phyloP scores from a whole-genome alignment of 1,140 invertebrate genomes.

The Cyclargus thomasi region DNA sequence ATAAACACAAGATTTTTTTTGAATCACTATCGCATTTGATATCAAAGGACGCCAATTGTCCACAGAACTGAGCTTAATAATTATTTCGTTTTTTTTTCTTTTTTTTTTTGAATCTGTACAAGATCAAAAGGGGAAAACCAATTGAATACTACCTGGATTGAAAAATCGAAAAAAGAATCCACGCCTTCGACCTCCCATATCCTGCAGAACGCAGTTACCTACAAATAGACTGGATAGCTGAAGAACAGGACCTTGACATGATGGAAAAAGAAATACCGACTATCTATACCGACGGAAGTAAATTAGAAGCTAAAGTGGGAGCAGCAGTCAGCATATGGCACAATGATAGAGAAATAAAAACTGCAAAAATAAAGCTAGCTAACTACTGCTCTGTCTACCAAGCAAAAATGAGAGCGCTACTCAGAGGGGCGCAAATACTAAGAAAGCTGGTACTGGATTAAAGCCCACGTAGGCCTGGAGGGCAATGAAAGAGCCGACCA shows the following conservation, averaged over 20 bases:
- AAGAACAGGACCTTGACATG: not conserved
- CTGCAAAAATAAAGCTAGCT: not conserved
- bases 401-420: not conserved
- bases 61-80: too few relatives aligned
- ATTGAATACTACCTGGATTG: not conserved
- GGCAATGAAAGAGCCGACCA: not conserved
- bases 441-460: not conserved
- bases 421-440: not conserved
- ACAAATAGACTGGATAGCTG: not conserved
- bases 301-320: slow-evolving; percentile 2
- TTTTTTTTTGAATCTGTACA: too few relatives aligned
- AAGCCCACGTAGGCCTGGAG: not conserved
- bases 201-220: not conserved
- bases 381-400: slow-evolving; percentile 12
- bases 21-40: too few relatives aligned
- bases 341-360: not conserved
- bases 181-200: not conserved
- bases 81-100: too few relatives aligned
- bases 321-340: slow-evolving; percentile 9
- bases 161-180: not conserved
- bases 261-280: not conserved
- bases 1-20: too few relatives aligned
- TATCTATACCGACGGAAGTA: not conserved
- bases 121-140: not conserved
- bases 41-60: too few relatives aligned